Conservation (phyloP, 2,113 vertebrate species). For the Lathamus discolor region DNA sequence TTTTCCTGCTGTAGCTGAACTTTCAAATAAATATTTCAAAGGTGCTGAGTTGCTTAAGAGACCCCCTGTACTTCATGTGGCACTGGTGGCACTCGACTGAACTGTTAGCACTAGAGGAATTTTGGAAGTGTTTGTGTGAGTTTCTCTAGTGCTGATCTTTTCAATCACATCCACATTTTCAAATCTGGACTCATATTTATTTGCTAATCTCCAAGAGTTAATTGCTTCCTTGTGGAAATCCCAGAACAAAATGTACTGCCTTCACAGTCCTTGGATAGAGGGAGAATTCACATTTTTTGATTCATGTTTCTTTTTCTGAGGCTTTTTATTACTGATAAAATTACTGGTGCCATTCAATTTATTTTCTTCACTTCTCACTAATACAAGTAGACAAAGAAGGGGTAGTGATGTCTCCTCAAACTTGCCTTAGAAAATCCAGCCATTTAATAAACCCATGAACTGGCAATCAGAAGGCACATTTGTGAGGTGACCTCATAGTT, state of each 20-base stretch:
- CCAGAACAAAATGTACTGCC: background rate
- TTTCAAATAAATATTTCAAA: background rate
- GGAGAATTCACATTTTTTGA: background rate
- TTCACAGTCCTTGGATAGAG: background rate
- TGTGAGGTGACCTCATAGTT: background rate
- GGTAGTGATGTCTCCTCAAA: background rate
- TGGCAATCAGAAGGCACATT: background rate
- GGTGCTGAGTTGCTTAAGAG: background rate
- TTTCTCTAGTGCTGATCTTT: background rate
- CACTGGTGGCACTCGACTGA: background rate
- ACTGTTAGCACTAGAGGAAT: background rate
- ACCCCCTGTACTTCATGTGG: background rate
- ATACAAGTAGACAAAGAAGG: background rate
- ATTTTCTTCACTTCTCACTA: background rate
- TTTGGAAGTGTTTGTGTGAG: background rate
- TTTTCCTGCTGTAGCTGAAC: background rate
- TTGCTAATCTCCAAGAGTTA: background rate
- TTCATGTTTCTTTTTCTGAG: background rate
- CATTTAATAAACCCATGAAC: background rate
- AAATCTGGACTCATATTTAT: background rate
- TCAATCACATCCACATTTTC: background rate
- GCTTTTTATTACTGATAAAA: background rate
- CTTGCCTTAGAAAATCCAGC: background rate
- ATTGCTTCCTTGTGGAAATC: background rate
- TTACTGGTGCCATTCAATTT: rapidly evolving